Base-by-base conservation (phyloP, 2,888 invertebrate genomes). In the Napeogenes inachia region DNA sequence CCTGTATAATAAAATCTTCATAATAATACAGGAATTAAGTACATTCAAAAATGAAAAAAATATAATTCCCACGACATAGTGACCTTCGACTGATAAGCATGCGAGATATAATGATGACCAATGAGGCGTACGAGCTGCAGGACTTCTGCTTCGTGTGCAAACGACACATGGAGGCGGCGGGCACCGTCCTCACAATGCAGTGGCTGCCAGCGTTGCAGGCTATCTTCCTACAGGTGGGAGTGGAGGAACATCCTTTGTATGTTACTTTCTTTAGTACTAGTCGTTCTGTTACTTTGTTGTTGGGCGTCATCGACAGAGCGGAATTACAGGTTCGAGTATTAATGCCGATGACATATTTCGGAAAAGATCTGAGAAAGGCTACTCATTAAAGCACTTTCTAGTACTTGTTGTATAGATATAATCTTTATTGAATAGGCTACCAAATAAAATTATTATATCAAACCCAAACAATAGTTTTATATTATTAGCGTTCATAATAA, bases 191-290 rank as follows among this genome's bases (percentile, higher is more conserved):
- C 6, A 88, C 79, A 13, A 74, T 84, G 50, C 89, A 91, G 68
- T 96, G 94, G 93, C 89, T 93, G 70, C 92, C 93, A 4, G 92
- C 91, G 57, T 89, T 95, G 32, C 92, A 92, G 63, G 91, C 92
- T 38, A 91, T 94, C 56, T 94, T 95, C 73, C 75, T 92, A 50
- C 89, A 89, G 85, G 93, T 93, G 54, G 3, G 30, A 50, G 21
- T 53, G 3, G 30, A 50, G 21, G 30, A 50, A 30, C 5, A 30
- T 4, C 42, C 10, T 4, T 32, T 32, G 13, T 10, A 42, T 56
- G n/a, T 56, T 59, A 46, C 35, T 45, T 35, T 35, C 35, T 21
- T 21, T 21, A 21, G n/a, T n/a, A n/a, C n/a, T n/a, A n/a, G 21
- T 21, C 21, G 1, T 21, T 21, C 21, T 21, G 21, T 21, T 21